A percentile compares a stretch with the other conserved stretches of the same genome.
Conservation (phyloP, 2,113 vertebrate species). For the Eolophus roseicapilla region DNA sequence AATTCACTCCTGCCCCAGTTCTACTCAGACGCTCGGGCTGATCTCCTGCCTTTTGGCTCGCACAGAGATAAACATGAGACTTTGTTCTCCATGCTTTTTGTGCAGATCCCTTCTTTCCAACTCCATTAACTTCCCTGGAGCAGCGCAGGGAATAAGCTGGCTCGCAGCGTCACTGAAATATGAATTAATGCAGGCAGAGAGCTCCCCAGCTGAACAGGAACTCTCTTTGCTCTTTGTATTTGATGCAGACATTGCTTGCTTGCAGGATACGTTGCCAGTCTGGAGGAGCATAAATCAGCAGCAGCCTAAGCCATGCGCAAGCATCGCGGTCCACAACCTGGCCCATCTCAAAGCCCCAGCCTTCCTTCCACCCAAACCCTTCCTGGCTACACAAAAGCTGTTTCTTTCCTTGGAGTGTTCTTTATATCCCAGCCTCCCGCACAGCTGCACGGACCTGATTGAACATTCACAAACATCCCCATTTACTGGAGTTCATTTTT, state of each 20-base stretch:
- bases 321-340: background rate
- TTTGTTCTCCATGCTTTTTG: background rate
- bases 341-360: background rate
- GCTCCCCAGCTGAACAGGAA: background rate
- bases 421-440: background rate
- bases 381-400: conserved; percentile 7
- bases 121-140: background rate
- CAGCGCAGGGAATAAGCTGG: background rate
- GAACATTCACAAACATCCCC: background rate
- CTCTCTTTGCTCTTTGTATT: background rate
- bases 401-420: background rate
- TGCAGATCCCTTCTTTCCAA: background rate
- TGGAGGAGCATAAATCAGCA: background rate
- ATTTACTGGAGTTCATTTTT: background rate
- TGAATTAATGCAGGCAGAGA: background rate
- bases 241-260: background rate
- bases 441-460: background rate
- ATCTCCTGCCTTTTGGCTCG: background rate
- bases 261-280: background rate
- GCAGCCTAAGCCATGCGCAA: background rate
- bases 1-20: background rate
- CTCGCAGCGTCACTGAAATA: background rate
- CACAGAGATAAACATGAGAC: background rate
- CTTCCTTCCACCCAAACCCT: background rate
- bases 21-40: background rate